Evolutionary conservation across 2,113 vertebrate species (phyloP), one percentile per base, ranked within the genome.

Genomic region (Nasalis larvatus): DNA sequence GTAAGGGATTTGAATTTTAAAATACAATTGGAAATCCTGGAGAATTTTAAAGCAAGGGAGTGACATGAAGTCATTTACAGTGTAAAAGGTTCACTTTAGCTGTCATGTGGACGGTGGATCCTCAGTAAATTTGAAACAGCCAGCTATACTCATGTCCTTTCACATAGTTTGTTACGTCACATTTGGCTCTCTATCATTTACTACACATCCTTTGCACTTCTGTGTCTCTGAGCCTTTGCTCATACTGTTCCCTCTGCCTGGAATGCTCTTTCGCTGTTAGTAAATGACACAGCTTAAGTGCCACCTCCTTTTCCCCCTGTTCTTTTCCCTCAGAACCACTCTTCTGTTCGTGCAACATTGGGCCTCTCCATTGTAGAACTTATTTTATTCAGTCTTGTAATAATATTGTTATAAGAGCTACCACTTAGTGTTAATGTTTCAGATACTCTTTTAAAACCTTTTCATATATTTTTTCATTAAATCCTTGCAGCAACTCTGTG

Each of bases 1-100:
- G 30, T 45, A 71, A 89, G 49, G 86, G 86, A 32, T 87, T 89
- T 87, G 49, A 30, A 81, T 85, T 96, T 92, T 78, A 69, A 95
- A 95, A 87, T 96, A 40, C 23, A 63, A 1, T 63, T 63, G n/a
- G 60, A 56, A 73, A 92, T 85, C 49, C 87, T 69, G 0, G 25
- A 94, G 49, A n/a, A 66, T 82, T 92, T 81, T 90, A 77, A 88
- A 97, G 45, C 58, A 93, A n/a, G 58, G 40, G 58, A 49, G 12
- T 58, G 69, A 42, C 52, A 18, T 66, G 47, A 80, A 92, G 66
- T 83, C 12, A 90, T 92, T 93, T 89, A 60, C 5, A 88, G 49
- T 84, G 3, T 49, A 49, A 86, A 71, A 78, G 60, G 42, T 35
- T 56, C 52, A 42, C 37, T 40, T 63, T 37, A 68, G 73, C 77